Conservation (phyloP, 2,888 invertebrate genomes). For the Stenodema calcarata region DNA sequence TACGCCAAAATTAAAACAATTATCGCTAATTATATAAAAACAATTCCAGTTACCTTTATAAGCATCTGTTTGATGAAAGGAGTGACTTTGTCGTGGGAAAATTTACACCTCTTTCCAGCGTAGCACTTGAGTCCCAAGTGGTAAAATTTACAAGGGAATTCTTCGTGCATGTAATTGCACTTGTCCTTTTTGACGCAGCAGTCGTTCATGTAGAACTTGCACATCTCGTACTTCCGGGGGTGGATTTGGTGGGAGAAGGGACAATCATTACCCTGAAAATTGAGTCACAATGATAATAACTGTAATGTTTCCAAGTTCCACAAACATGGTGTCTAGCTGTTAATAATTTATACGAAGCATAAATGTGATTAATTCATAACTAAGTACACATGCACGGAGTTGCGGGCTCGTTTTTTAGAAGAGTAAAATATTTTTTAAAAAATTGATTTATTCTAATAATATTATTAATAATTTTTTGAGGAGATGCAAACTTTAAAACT, state of each 20-base stretch:
- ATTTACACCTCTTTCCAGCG: slow-evolving; percentile 81
- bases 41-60: slow-evolving; percentile 61
- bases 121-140: slow-evolving; percentile 90
- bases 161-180: slow-evolving; percentile 95
- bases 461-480: no score
- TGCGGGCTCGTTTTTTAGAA: no score
- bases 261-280: slow-evolving; percentile 79
- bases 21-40: background rate
- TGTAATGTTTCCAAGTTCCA: no score
- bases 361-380: no score
- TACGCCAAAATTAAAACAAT: no score
- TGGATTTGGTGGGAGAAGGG: slow-evolving; percentile 84
- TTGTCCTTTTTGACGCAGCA: slow-evolving; percentile 94
- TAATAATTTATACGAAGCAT: no score
- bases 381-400: no score
- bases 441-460: no score
- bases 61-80: slow-evolving; percentile 74
- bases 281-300: no score
- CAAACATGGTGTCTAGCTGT: no score
- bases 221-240: slow-evolving; percentile 88
- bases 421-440: no score
- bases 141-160: slow-evolving; percentile 96
- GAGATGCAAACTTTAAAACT: background rate
- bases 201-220: slow-evolving; percentile 95
- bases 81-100: slow-evolving; percentile 88